Evolutionary conservation across 2,797 vertebrate species (phyloP).

Genomic region (Notolabrus celidotus): DNA sequence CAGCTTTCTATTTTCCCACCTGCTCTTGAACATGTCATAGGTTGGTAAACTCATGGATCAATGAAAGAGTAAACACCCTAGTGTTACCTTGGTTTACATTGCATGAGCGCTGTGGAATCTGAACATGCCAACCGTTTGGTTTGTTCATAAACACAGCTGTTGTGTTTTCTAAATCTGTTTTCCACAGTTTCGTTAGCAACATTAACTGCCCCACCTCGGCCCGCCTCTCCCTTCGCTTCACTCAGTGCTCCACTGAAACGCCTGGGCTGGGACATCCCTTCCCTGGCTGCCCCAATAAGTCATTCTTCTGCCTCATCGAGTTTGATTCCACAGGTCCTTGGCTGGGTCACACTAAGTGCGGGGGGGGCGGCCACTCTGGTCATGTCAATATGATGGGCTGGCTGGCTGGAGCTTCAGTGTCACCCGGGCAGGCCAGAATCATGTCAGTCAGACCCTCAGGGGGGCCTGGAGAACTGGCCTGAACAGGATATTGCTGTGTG

Average conservation of each 20-base stretch:
- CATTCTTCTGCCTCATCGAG: slow-evolving; percentile 72
- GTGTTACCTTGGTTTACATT: slow-evolving; percentile 35
- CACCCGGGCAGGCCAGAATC: slow-evolving; percentile 63
- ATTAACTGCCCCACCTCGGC: slow-evolving; percentile 10
- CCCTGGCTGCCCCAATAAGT: slow-evolving; percentile 60
- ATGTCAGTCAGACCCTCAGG: slow-evolving; percentile 69
- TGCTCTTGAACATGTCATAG: not conserved
- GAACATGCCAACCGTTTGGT: slow-evolving; percentile 33
- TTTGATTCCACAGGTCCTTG: slow-evolving; percentile 65
- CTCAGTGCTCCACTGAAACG: slow-evolving; percentile 29
- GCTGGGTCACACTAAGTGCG: slow-evolving; percentile 54
- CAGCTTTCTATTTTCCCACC: too few species aligned
- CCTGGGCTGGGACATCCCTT: slow-evolving; percentile 41
- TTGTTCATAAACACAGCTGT: slow-evolving; percentile 42
- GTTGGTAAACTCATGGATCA: not conserved
- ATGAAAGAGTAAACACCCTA: slow-evolving; percentile 2
- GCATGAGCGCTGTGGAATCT: slow-evolving; percentile 45
- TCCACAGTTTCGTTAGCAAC: slow-evolving; percentile 47
- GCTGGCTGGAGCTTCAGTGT: slow-evolving; percentile 48
- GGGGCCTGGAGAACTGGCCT: slow-evolving; percentile 54
- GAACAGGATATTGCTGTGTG: slow-evolving; percentile 79
- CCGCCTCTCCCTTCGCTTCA: not conserved
- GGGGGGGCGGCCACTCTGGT: slow-evolving; percentile 57
- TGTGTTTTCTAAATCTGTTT: slow-evolving; percentile 58
- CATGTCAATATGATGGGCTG: slow-evolving; percentile 71